These are phyloP conservation scores for Ammodramus savannarum DNA, from an alignment of 2,113 vertebrate species.

Conservation along the genomic window DNA sequence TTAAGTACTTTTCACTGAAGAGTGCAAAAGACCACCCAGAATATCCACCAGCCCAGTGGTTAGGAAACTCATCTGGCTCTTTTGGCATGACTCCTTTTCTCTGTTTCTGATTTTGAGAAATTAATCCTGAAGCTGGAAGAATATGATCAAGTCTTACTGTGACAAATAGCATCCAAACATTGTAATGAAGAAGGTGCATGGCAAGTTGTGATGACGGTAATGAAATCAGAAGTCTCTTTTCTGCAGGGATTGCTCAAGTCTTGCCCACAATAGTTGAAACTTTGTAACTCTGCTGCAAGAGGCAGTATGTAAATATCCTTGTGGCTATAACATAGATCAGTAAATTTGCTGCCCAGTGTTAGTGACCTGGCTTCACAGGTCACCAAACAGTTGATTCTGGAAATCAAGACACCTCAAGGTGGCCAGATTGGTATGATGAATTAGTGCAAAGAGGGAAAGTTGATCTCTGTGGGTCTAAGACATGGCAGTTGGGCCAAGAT, in stretches of 20 bases:
- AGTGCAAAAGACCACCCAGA: constrained; percentile 1
- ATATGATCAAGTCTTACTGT: background rate
- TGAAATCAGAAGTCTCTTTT: background rate
- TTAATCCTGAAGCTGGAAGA: background rate
- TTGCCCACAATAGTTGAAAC: background rate
- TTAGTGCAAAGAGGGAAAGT: background rate
- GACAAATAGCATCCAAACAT: background rate
- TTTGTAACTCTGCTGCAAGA: background rate
- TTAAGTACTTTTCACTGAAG: background rate
- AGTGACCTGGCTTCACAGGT: background rate
- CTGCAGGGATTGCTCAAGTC: background rate
- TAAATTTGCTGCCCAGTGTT: background rate
- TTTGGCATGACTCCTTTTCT: background rate
- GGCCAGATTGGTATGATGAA: background rate
- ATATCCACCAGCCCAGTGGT: background rate
- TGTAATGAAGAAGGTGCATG: background rate
- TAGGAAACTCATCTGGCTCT: constrained; percentile 3
- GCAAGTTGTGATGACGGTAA: background rate
- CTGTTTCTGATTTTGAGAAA: background rate
- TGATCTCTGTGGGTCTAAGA: background rate
- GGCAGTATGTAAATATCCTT: background rate
- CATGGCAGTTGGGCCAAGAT: fast-evolving
- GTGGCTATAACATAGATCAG: background rate
- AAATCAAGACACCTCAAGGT: background rate
- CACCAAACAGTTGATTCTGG: background rate